phyloP scores from a whole-genome alignment of 1,140 invertebrate genomes.

The Eriocheir sinensis region DNA sequence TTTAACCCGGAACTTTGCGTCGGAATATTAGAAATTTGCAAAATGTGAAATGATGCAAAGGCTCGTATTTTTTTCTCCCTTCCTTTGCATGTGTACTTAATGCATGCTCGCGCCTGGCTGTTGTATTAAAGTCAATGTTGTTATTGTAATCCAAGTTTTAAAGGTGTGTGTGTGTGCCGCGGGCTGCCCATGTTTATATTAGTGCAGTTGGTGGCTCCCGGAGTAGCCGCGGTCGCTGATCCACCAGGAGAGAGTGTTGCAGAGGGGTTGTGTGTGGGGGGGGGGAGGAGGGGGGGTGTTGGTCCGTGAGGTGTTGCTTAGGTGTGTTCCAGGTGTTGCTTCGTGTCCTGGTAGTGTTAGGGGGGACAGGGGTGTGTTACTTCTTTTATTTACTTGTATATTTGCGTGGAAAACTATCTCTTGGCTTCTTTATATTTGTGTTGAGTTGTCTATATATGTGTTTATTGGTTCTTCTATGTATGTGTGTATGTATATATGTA shows the following conservation, averaged over 20 bases:
- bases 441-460: not conserved
- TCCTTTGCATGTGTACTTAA: not conserved
- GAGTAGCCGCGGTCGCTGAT: not conserved
- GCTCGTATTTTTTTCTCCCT: no score
- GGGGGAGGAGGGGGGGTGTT: no score
- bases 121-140: constrained; percentile 40
- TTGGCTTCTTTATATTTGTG: not conserved
- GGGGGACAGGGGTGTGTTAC: no score
- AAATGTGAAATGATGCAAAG: not conserved
- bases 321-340: not conserved
- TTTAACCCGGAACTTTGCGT: not conserved
- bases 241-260: not conserved
- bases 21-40: not conserved
- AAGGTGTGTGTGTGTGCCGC: constrained; percentile 26
- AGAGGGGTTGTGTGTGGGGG: not conserved
- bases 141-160: constrained; percentile 20
- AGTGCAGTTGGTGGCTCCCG: not conserved
- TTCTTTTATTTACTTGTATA: not conserved
- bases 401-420: not conserved
- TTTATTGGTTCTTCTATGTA: not conserved
- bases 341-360: no score
- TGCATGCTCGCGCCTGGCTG: not conserved
- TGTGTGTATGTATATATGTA: constrained; percentile 42
- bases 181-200: not conserved
- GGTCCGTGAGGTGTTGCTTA: no score